These are phyloP conservation scores for Tricholaema leucomelas DNA, from an alignment of 2,113 vertebrate genomes.

Conservation along the genomic window DNA sequence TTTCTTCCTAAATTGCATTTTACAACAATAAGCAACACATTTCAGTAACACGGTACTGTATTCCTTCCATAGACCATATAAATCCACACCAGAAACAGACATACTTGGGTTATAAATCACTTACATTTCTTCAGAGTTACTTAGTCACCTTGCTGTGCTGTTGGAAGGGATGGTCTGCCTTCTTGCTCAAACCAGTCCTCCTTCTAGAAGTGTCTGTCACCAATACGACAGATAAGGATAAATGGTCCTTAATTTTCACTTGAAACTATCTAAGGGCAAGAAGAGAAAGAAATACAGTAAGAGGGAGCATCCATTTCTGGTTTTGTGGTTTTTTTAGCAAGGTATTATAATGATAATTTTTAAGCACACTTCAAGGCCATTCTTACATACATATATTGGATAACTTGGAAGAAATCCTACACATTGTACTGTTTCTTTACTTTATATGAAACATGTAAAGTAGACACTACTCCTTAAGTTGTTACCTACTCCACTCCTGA, in stretches of 20 bases:
- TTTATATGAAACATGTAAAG: neutral
- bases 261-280: slow-evolving; percentile 19
- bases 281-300: neutral
- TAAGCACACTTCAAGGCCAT: neutral
- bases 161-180: neutral
- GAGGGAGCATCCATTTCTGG: neutral
- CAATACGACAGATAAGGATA: slow-evolving; percentile 35
- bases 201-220: slow-evolving; percentile 37
- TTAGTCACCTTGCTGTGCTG: slow-evolving; percentile 11
- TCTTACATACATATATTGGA: neutral
- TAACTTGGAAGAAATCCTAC: neutral
- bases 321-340: neutral
- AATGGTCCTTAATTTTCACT: slow-evolving; percentile 30
- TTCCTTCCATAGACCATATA: neutral
- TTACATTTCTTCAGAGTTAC: slow-evolving; percentile 68
- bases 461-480: neutral
- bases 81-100: neutral
- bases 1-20: neutral
- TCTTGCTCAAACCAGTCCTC: slow-evolving; percentile 31
- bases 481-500: neutral
- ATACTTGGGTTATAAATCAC: slow-evolving; percentile 33
- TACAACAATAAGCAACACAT: neutral
- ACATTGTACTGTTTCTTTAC: neutral
- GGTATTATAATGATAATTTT: neutral
- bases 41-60: neutral